These are phyloP conservation scores for Uria lomvia DNA, from an alignment of 2,113 vertebrate species.

Conservation along the genomic window DNA sequence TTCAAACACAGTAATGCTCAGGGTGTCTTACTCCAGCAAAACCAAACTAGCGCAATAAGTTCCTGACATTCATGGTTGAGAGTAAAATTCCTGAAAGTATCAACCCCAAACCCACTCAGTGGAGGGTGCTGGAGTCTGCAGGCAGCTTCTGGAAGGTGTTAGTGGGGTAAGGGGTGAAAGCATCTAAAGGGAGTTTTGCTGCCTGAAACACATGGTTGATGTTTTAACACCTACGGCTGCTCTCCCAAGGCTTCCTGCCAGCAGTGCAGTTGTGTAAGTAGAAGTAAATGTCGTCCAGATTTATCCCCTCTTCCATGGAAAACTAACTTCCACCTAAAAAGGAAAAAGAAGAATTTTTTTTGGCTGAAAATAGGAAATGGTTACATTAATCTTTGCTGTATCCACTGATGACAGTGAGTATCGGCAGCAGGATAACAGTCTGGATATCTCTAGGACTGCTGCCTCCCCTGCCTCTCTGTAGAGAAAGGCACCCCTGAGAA, in stretches of 20 bases:
- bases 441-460: neutral
- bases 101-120: neutral
- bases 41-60: neutral
- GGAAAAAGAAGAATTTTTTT: neutral
- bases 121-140: neutral
- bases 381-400: neutral
- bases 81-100: neutral
- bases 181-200: neutral
- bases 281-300: neutral
- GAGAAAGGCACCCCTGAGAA: neutral
- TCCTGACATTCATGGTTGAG: neutral
- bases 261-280: neutral
- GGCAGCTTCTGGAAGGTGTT: neutral
- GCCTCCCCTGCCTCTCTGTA: neutral
- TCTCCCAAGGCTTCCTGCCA: neutral
- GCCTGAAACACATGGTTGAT: neutral
- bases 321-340: neutral
- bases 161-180: neutral
- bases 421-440: neutral
- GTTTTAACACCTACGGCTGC: neutral
- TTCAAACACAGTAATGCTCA: neutral
- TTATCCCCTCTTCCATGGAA: neutral
- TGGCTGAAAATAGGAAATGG: neutral
- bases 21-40: neutral
- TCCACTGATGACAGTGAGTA: fast-evolving